A percentile compares a stretch with the other conserved stretches of the same genome.
Conservation (phyloP, 2,797 vertebrate species). For the Pygocentrus nattereri region DNA sequence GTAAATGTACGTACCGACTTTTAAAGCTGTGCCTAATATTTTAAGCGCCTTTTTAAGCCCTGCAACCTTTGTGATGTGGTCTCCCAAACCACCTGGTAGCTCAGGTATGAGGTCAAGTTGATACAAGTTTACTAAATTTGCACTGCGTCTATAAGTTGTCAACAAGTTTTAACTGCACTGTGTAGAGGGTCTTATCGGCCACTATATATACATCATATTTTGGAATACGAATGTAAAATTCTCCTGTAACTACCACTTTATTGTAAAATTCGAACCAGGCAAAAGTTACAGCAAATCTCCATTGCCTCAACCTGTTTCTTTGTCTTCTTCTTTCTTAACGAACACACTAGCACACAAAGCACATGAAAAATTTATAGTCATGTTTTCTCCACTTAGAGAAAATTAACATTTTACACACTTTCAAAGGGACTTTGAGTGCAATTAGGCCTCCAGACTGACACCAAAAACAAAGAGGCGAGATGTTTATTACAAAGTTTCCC, state of each 20-base stretch:
- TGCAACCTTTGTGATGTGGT: too few species aligned
- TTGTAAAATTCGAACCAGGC: constrained; percentile 5
- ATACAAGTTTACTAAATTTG: too few species aligned
- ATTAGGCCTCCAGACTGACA: constrained; percentile 35
- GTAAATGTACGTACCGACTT: too few species aligned
- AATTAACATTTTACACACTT: constrained; percentile 43
- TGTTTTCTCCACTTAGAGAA: constrained; percentile 36
- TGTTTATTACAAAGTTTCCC: constrained; percentile 33
- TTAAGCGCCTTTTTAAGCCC: too few species aligned
- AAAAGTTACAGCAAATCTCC: neutral
- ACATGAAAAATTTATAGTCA: constrained; percentile 38
- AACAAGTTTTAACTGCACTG: too few species aligned
- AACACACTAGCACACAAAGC: constrained; percentile 4
- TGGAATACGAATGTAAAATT: neutral
- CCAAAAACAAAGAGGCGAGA: constrained; percentile 37
- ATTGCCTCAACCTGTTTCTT: neutral
- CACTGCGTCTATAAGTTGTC: too few species aligned
- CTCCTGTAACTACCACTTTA: neutral
- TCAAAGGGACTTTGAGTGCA: constrained; percentile 44
- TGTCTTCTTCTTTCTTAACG: neutral
- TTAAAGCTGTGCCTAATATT: too few species aligned
- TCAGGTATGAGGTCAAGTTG: too few species aligned
- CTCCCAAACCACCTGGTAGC: too few species aligned
- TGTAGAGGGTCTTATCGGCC: too few species aligned
- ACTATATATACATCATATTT: neutral